Percentiles rank a stretch among this genome's conserved stretches.
These are phyloP conservation scores for Cerastoderma edule DNA, from an alignment of 2,888 invertebrate species.

Conservation along the genomic window DNA sequence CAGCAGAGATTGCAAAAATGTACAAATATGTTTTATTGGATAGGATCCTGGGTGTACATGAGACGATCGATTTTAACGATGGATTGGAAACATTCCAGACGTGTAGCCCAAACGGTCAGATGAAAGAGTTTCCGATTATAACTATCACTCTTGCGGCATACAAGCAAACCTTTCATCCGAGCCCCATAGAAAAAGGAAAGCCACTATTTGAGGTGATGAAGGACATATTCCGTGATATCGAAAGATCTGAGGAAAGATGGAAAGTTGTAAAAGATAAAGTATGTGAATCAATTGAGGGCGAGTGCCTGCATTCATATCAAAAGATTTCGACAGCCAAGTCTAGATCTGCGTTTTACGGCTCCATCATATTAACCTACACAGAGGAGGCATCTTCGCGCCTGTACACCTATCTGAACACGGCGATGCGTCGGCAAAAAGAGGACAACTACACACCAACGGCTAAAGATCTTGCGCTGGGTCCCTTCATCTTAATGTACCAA, in stretches of 20 bases:
- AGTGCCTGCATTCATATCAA: slow-evolving; percentile 25
- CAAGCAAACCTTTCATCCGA: slow-evolving; percentile 56
- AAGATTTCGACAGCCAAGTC: slow-evolving; percentile 29
- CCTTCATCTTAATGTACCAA: slow-evolving; percentile 56
- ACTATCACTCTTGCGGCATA: slow-evolving; percentile 54
- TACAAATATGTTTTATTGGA: slow-evolving; percentile 40
- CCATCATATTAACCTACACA: slow-evolving; percentile 50
- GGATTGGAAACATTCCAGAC: slow-evolving; percentile 40
- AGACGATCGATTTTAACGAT: slow-evolving; percentile 11
- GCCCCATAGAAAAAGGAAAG: slow-evolving; percentile 34
- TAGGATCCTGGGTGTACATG: slow-evolving; percentile 17
- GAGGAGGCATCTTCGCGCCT: slow-evolving; percentile 41
- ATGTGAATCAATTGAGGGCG: slow-evolving; percentile 42
- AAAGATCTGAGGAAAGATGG: slow-evolving; percentile 42
- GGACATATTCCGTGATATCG: slow-evolving; percentile 46
- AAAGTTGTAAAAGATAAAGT: slow-evolving; percentile 49
- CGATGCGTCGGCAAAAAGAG: slow-evolving; percentile 47
- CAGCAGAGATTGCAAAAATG: slow-evolving; percentile 50
- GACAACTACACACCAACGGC: slow-evolving; percentile 51
- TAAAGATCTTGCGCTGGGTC: slow-evolving; percentile 57
- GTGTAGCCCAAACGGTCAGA: slow-evolving; percentile 16
- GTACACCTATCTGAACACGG: slow-evolving; percentile 55
- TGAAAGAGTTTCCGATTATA: slow-evolving; percentile 38
- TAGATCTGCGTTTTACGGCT: slow-evolving; percentile 40
- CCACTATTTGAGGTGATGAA: slow-evolving; percentile 34